Conservation (phyloP, 2,113 vertebrate genomes). For the Craseonycteris thonglongyai region DNA sequence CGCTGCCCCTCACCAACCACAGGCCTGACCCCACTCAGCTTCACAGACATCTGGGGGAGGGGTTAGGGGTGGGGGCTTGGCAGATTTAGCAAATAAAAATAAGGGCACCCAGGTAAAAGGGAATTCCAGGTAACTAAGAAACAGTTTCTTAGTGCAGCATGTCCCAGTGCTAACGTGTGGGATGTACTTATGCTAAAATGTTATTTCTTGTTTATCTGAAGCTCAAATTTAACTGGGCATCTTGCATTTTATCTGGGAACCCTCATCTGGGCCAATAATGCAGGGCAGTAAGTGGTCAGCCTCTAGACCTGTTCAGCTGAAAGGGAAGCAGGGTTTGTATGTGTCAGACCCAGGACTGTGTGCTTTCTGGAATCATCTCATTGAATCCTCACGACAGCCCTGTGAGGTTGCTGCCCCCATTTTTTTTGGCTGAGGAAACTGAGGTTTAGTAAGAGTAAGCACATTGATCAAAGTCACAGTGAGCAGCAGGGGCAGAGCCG, state of each 20-base stretch:
- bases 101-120: background rate
- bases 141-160: background rate
- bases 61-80: too few species aligned
- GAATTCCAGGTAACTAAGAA: background rate
- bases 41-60: background rate
- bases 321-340: background rate
- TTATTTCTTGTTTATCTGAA: background rate
- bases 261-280: background rate
- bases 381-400: background rate
- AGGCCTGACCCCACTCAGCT: background rate
- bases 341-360: background rate
- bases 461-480: background rate
- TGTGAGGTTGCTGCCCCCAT: background rate
- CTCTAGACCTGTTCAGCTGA: background rate
- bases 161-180: background rate
- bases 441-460: background rate
- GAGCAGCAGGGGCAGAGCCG: background rate
- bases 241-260: background rate
- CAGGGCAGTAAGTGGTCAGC: background rate
- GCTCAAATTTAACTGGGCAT: background rate
- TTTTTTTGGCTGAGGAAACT: slow-evolving; percentile 23
- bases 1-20: background rate
- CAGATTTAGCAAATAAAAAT: background rate
- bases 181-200: background rate
- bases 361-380: background rate